A percentile compares a stretch with the other conserved stretches of the same genome.
These are phyloP conservation scores for Numenius arquata DNA, from an alignment of 2,113 vertebrate species.

Conservation along the genomic window DNA sequence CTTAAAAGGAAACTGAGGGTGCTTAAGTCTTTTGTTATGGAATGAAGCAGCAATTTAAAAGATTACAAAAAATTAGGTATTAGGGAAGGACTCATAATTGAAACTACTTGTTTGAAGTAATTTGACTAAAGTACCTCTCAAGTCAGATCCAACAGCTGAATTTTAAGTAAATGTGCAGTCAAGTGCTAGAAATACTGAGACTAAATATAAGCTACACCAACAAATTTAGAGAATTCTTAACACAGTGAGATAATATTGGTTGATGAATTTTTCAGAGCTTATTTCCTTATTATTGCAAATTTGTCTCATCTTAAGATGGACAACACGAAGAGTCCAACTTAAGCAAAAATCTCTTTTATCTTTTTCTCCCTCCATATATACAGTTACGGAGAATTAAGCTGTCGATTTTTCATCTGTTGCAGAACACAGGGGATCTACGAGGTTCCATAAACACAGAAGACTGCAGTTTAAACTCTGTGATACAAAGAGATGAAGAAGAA, in stretches of 20 bases:
- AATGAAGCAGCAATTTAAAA: not conserved
- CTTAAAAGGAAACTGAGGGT: not conserved
- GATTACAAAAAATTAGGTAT: not conserved
- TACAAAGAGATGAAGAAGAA: conserved; percentile 91
- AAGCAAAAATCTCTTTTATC: not conserved
- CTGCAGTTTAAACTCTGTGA: conserved; percentile 77
- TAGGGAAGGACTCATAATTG: not conserved
- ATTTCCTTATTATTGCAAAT: not conserved
- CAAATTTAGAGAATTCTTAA: not conserved
- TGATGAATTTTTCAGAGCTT: not conserved
- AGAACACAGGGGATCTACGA: conserved; percentile 85
- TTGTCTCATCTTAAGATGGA: not conserved
- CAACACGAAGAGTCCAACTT: not conserved
- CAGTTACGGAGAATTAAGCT: not conserved
- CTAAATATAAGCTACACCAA: not conserved
- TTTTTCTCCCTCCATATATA: not conserved
- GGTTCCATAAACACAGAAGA: conserved; percentile 77
- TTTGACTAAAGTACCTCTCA: not conserved
- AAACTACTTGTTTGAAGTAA: not conserved
- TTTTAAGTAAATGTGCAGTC: not conserved
- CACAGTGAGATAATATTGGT: not conserved
- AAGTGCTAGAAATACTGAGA: not conserved
- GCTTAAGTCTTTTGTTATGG: not conserved
- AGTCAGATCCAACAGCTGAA: not conserved
- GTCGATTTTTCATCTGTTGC: conserved; percentile 6